Conservation (phyloP, 2,797 vertebrate genomes). For the Etheostoma nigrum region DNA sequence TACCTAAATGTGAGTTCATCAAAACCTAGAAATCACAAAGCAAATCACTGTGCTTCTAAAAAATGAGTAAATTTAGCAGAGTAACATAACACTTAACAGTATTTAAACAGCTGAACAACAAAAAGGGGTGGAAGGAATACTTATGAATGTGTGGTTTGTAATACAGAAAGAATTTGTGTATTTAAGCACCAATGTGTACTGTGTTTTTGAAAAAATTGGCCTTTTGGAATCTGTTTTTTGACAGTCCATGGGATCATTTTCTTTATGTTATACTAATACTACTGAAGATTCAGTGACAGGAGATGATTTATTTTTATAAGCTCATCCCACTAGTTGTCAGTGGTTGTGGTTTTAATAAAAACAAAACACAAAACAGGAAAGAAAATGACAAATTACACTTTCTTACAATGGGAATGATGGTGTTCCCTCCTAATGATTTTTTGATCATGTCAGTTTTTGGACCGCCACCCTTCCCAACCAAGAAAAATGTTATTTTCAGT, state of each 20-base stretch:
- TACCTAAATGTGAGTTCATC: conserved; percentile 40
- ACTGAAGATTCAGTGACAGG: conserved; percentile 27
- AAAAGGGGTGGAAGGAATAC: conserved; percentile 30
- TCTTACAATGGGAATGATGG: background rate
- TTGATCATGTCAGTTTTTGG: conserved; percentile 14
- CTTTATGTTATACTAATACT: conserved; percentile 19
- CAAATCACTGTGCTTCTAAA: conserved; percentile 34
- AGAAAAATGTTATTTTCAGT: conserved; percentile 3
- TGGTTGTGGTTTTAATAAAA: conserved; percentile 12
- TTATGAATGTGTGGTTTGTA: conserved; percentile 27
- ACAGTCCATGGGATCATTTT: conserved; percentile 22
- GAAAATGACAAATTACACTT: conserved; percentile 7
- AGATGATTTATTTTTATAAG: conserved; percentile 7
- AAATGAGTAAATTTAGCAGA: conserved; percentile 39
- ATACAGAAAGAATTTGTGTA: background rate
- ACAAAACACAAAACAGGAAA: conserved; percentile 5
- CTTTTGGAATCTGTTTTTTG: conserved; percentile 12
- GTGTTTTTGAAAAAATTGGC: conserved; percentile 30
- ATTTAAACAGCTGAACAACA: conserved; percentile 31
- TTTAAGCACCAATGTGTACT: conserved; percentile 23
- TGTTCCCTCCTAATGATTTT: background rate
- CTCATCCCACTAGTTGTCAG: conserved; percentile 14
- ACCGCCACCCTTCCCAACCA: background rate
- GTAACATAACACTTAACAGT: conserved; percentile 22
- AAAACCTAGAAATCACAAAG: conserved; percentile 29